These are phyloP conservation scores for Solen grandis DNA, from an alignment of 1,140 invertebrate species.

Conservation along the genomic window DNA sequence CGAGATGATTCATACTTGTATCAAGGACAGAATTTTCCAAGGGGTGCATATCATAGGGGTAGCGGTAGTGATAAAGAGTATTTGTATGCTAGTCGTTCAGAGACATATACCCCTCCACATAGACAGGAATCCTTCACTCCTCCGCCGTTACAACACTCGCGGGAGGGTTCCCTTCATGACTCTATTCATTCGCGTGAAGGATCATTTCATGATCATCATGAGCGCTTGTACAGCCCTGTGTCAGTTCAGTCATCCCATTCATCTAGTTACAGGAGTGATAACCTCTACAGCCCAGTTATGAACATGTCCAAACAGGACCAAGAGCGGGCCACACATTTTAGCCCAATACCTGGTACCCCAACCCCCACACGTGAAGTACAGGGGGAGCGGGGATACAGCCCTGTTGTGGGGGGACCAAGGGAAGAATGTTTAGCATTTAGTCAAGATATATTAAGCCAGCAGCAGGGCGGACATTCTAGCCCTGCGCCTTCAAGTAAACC, in stretches of 20 bases:
- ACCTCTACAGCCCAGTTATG: slow-evolving; percentile 52
- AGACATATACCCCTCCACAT: slow-evolving; percentile 48
- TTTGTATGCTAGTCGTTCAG: slow-evolving; percentile 48
- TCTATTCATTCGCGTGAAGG: slow-evolving; percentile 48
- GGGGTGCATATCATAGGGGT: slow-evolving; percentile 44
- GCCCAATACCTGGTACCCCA: slow-evolving; percentile 25
- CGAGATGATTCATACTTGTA: slow-evolving; percentile 59
- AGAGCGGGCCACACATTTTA: slow-evolving; percentile 29
- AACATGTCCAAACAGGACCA: slow-evolving; percentile 38
- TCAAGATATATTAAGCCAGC: slow-evolving; percentile 76
- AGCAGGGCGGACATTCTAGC: slow-evolving; percentile 67
- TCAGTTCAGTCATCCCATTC: slow-evolving; percentile 53
- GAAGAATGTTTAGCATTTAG: slow-evolving; percentile 76
- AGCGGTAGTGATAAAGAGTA: slow-evolving; percentile 51
- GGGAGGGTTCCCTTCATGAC: slow-evolving; percentile 57
- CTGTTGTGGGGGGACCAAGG: slow-evolving; percentile 36
- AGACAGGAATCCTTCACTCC: slow-evolving; percentile 49
- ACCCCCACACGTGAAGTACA: slow-evolving; percentile 35
- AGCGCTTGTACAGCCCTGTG: slow-evolving; percentile 68
- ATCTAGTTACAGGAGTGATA: slow-evolving; percentile 43
- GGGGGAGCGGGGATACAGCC: slow-evolving; percentile 62
- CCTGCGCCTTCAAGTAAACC: slow-evolving; percentile 71
- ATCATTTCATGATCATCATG: slow-evolving; percentile 56
- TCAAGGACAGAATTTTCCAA: slow-evolving; percentile 13
- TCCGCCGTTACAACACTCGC: slow-evolving; percentile 54